Evolutionary conservation across 2,888 invertebrate genomes (phyloP), one percentile per base, ranked within the genome.

Genomic region (Leptopilina syphax): DNA sequence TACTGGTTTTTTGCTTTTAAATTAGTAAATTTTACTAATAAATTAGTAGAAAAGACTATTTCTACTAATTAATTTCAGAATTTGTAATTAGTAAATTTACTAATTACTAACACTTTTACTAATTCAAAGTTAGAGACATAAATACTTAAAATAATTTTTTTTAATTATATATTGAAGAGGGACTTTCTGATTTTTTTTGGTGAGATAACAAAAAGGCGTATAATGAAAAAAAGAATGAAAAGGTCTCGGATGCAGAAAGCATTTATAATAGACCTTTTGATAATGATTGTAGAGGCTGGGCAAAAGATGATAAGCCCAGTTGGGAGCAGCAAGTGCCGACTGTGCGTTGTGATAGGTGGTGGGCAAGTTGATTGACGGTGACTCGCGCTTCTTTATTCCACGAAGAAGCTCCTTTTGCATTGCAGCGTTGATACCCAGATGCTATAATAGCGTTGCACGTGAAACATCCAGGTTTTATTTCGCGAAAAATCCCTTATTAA

Each of bases 221-320:
- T 2, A 10, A 27, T 50, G 50, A 5, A 68, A 47, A 70, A 78
- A 57, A 57, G 70, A 41, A 41, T 41, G 18, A 70, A 78, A 60
- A 60, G 73, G 34, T 57, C 54, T 60, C n/a, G 18, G 44, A 47
- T 79, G 44, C 66, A 77, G 57, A 3, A 34, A 79, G 41, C 78
- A 65, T 67, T 54, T n/a, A 78, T 60, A 57, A 34, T 57, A 54
- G 73, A 70, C 97, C 97, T 97, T 97, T 94, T 97, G 96, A 90
- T 96, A 96, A 92, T 95, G 94, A 92, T 96, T 95, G 93, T 96
- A 97, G 91, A 97, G 94, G 90, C 96, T 96, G 87, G 97, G 96
- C 91, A 96, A 94, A 88, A 96, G 95, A 93, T 97, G 96, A 93
- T 96, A 97, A 92, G 96, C 96, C 96, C 97, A 97, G 82, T 95